phyloP scores from a whole-genome alignment of 2,113 vertebrate species.

The Pseudopodoces humilis region DNA sequence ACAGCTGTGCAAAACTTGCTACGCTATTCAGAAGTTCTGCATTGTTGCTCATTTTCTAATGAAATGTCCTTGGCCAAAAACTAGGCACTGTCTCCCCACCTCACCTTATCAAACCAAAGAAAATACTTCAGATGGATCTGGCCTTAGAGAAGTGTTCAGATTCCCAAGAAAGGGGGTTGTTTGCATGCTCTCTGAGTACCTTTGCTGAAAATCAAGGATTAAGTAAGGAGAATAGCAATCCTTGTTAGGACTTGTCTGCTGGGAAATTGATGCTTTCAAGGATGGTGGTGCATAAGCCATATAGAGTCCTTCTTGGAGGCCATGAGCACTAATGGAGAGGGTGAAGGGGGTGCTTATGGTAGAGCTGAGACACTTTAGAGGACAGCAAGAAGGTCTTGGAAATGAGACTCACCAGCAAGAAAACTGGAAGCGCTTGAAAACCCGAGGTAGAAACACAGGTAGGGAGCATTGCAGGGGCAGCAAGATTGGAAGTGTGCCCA shows the following conservation, averaged over 20 bases:
- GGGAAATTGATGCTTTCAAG: not conserved
- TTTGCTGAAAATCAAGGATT: not conserved
- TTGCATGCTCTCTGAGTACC: not conserved
- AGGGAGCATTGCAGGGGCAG: not conserved
- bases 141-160: not conserved
- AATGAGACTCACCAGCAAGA: not conserved
- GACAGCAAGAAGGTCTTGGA: not conserved
- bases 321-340: not conserved
- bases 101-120: not conserved
- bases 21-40: not conserved
- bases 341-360: not conserved
- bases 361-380: not conserved
- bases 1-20: slow-evolving; percentile 35
- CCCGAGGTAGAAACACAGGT: accelerated
- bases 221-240: not conserved
- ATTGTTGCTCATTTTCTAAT: slow-evolving; percentile 16
- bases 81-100: not conserved
- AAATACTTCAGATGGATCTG: not conserved
- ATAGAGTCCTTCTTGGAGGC: not conserved
- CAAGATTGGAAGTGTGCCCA: not conserved
- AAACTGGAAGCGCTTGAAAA: not conserved
- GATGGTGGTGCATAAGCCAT: not conserved
- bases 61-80: slow-evolving; percentile 7
- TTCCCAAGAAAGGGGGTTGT: not conserved
- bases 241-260: not conserved